A percentile compares a stretch with the other conserved stretches of the same genome.
Conservation (phyloP, 2,113 vertebrate species). For the Porphyrio hochstetteri region DNA sequence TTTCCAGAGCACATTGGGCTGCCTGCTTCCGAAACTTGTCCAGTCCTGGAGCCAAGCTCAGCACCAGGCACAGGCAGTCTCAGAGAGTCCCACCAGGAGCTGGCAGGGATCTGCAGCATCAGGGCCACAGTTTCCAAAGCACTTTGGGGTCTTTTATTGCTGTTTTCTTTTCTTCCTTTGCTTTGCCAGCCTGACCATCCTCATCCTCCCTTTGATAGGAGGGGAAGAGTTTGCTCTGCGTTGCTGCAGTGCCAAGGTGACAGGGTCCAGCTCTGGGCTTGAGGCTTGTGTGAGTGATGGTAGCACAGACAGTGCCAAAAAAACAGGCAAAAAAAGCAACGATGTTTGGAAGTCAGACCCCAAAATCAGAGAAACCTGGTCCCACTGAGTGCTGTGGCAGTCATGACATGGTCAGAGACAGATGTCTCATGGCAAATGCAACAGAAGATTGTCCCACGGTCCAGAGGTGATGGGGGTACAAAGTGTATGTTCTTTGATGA, state of each 20-base stretch:
- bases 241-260: not conserved
- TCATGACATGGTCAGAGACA: not conserved
- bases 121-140: not conserved
- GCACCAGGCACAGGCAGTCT: not conserved
- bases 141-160: not conserved
- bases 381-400: not conserved
- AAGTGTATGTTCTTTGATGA: not conserved
- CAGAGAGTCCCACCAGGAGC: not conserved
- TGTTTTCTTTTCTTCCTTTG: accelerated
- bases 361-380: not conserved
- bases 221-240: not conserved
- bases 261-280: not conserved
- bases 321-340: not conserved
- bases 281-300: not conserved
- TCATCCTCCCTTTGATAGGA: accelerated
- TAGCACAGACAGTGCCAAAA: not conserved
- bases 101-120: not conserved
- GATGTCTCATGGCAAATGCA: accelerated
- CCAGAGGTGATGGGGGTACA: not conserved
- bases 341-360: not conserved
- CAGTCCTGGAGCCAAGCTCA: accelerated
- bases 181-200: not conserved
- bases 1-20: not conserved
- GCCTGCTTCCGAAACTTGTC: accelerated
- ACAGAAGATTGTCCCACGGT: not conserved